Evolutionary conservation across 2,113 vertebrate species (phyloP).

Genomic region (Tragelaphus buxtoni): DNA sequence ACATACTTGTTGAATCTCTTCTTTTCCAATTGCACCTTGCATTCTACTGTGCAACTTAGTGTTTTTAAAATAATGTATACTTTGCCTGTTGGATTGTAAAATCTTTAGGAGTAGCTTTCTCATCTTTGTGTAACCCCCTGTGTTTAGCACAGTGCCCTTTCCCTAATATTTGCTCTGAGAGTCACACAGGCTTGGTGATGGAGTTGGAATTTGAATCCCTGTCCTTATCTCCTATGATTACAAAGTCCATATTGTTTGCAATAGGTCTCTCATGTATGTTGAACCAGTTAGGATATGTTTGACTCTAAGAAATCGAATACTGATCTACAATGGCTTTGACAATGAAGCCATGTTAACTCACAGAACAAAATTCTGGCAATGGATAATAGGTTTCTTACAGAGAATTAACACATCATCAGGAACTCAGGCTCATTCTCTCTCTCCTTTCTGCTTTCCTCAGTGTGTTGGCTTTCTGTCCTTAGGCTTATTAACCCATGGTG

Average conservation of each 20-base stretch:
- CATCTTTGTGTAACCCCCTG: rapidly evolving
- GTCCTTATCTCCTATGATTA: neutral
- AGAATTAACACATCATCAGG: neutral
- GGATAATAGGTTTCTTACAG: neutral
- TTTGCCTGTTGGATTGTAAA: neutral
- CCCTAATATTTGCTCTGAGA: neutral
- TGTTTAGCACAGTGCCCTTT: neutral
- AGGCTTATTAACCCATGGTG: no score
- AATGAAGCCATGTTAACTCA: neutral
- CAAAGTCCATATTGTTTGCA: neutral
- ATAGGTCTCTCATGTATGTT: neutral
- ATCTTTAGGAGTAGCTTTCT: neutral
- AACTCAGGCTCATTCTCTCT: neutral
- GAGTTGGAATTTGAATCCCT: neutral
- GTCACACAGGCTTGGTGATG: neutral
- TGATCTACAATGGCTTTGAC: neutral
- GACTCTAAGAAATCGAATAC: neutral
- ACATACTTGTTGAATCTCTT: neutral
- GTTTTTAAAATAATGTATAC: neutral
- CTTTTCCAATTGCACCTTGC: neutral
- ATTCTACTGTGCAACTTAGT: neutral
- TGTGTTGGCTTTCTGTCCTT: neutral
- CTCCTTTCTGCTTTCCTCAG: neutral
- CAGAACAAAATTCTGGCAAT: neutral
- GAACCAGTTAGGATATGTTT: neutral